Percentiles rank a stretch among this genome's conserved stretches.
Evolutionary conservation across 2,113 vertebrate species (phyloP).

Genomic region (Columba janthina): DNA sequence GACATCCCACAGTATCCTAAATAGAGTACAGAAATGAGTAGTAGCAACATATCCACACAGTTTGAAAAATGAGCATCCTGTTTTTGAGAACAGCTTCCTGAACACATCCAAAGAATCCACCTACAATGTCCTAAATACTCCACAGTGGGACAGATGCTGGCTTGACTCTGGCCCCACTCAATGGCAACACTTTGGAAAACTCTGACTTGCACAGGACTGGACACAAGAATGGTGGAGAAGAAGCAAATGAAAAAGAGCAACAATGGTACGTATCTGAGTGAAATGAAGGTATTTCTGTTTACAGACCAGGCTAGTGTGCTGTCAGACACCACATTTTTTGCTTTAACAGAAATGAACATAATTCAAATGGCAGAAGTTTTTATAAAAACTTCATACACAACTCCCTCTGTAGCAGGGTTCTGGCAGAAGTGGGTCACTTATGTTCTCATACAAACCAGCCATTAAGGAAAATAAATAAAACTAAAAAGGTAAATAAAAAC

Average conservation of each 20-base stretch:
- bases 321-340: background rate
- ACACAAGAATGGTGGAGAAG: background rate
- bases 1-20: background rate
- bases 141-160: rapidly evolving
- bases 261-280: background rate
- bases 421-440: background rate
- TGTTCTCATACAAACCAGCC: background rate
- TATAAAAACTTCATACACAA: background rate
- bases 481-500: background rate
- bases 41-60: background rate
- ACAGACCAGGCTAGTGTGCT: background rate
- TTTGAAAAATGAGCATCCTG: background rate
- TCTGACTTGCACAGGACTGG: background rate
- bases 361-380: background rate
- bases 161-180: background rate
- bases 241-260: background rate
- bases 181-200: background rate
- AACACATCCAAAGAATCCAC: background rate
- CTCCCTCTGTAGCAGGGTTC: background rate
- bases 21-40: background rate
- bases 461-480: background rate
- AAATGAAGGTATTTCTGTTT: background rate
- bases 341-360: background rate
- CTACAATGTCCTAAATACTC: rapidly evolving
- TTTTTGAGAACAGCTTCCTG: background rate